A percentile compares a stretch with the other conserved stretches of the same genome.
Conservation (phyloP, 2,888 invertebrate genomes). For the Caenorhabditis macrosperma region DNA sequence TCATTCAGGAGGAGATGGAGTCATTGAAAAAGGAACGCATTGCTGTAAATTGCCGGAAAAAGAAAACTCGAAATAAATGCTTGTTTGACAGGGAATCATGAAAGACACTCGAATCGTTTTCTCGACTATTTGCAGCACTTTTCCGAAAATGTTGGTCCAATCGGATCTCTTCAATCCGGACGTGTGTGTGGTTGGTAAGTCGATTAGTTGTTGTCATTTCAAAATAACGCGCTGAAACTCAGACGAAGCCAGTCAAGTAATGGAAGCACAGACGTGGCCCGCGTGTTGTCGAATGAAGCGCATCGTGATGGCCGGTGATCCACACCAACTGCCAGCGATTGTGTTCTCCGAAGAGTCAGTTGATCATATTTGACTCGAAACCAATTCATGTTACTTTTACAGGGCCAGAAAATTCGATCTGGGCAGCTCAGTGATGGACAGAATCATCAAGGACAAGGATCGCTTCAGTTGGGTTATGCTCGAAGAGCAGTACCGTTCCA, state of each 20-base stretch:
- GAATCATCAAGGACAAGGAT: constrained; percentile 19
- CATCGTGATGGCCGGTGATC: constrained; percentile 39
- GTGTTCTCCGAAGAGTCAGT: constrained; percentile 1
- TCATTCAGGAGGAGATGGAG: too few relatives aligned
- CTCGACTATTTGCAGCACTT: neutral
- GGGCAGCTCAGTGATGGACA: constrained; percentile 8
- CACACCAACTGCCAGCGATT: constrained; percentile 20
- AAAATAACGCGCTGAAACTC: neutral
- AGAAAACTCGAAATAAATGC: too few relatives aligned
- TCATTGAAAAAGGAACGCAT: too few relatives aligned
- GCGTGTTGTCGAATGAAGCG: constrained; percentile 1
- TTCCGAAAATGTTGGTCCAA: neutral
- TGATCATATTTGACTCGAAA: neutral
- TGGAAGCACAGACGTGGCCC: constrained; percentile 24
- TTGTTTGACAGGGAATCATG: neutral
- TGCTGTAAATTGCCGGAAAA: too few relatives aligned
- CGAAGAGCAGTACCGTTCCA: constrained; percentile 13
- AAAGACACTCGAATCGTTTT: neutral
- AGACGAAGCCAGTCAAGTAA: constrained; percentile 44
- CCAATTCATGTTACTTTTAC: neutral
- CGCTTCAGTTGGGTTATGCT: constrained; percentile 26
- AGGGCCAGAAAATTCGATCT: constrained; percentile 1
- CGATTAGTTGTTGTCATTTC: neutral
- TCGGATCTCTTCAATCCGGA: neutral
- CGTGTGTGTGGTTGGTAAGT: neutral